These are phyloP conservation scores for Mormyrus iriodes DNA, from an alignment of 2,113 vertebrate genomes.

Conservation along the genomic window DNA sequence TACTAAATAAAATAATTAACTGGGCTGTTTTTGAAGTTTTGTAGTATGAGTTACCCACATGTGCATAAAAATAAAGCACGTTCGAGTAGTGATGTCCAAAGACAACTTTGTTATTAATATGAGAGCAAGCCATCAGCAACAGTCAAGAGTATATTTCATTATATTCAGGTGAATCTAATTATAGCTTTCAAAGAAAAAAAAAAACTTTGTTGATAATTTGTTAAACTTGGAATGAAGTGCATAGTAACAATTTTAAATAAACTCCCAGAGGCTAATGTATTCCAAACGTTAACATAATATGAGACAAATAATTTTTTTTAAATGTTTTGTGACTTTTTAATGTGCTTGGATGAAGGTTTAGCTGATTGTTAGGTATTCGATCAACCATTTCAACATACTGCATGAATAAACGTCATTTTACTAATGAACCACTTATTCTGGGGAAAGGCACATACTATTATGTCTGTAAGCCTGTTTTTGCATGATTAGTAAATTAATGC, in stretches of 20 bases:
- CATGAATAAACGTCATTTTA: slow-evolving; percentile 28
- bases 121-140: background rate
- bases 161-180: slow-evolving; percentile 15
- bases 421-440: slow-evolving; percentile 23
- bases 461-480: slow-evolving; percentile 20
- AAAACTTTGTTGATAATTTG: background rate
- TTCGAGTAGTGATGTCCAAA: background rate
- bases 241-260: background rate
- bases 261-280: slow-evolving; percentile 1
- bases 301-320: background rate
- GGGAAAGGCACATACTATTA: slow-evolving; percentile 22
- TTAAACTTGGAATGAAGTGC: background rate
- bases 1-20: background rate
- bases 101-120: background rate
- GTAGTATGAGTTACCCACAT: background rate
- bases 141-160: background rate
- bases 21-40: background rate
- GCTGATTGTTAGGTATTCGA: slow-evolving; percentile 23
- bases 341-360: slow-evolving; percentile 30
- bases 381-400: slow-evolving; percentile 21
- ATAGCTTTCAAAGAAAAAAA: slow-evolving; percentile 1
- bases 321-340: background rate
- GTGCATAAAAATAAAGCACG: background rate
- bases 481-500: background rate
- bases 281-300: background rate